Conservation (phyloP, 2,113 vertebrate species). For the Emydocephalus ijimae region DNA sequence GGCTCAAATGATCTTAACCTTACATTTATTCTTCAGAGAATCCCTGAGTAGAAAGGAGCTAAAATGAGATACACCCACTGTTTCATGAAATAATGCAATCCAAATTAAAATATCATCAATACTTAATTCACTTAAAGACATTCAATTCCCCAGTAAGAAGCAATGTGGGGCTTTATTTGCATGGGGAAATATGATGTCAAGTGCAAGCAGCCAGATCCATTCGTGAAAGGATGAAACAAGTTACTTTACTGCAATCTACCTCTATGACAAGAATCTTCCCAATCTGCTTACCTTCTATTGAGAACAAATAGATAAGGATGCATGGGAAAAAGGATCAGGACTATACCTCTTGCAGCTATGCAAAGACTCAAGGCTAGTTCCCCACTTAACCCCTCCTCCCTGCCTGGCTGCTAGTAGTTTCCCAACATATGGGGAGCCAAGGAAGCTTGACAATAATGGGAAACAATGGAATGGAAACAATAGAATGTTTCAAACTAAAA, state of each 20-base stretch:
- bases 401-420: not conserved
- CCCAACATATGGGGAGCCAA: not conserved
- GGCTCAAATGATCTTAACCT: not conserved
- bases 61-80: not conserved
- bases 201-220: not conserved
- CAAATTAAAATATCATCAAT: not conserved
- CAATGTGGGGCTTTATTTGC: not conserved
- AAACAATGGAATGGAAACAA: not conserved
- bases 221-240: not conserved
- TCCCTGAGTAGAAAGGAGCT: not conserved
- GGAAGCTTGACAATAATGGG: not conserved
- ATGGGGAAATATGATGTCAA: not conserved
- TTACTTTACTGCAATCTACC: not conserved
- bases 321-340: not conserved
- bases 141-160: not conserved
- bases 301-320: not conserved
- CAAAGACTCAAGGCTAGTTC: not conserved
- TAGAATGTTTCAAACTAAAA: not conserved
- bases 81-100: not conserved
- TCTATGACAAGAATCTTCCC: not conserved
- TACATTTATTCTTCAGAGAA: not conserved
- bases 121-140: not conserved
- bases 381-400: not conserved
- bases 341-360: not conserved
- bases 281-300: not conserved